Percentiles rank a stretch among this genome's conserved stretches.
phyloP scores from a whole-genome alignment of 2,888 invertebrate genomes.

The Aspidiotus destructor region DNA sequence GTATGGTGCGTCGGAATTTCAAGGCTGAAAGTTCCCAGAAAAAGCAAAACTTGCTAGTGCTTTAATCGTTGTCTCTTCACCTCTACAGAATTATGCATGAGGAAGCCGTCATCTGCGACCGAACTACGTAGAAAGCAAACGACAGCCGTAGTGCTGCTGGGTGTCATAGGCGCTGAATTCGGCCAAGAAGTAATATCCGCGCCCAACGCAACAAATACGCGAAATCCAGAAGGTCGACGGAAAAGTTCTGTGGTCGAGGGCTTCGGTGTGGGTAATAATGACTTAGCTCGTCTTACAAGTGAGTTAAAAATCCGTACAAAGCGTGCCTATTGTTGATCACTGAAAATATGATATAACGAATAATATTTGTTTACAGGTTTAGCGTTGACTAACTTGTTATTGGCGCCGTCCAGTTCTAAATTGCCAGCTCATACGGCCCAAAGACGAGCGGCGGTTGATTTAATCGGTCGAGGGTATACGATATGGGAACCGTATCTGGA shows the following conservation, averaged over 20 bases:
- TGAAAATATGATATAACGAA: neutral
- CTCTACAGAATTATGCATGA: constrained; percentile 46
- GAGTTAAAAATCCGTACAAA: constrained; percentile 36
- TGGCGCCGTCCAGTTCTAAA: constrained; percentile 72
- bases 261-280: constrained; percentile 75
- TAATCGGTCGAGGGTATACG: constrained; percentile 92
- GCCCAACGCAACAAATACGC: constrained; percentile 37
- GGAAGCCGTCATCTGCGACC: constrained; percentile 73
- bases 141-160: constrained; percentile 89
- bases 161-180: constrained; percentile 96
- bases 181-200: constrained; percentile 70
- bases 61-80: no score
- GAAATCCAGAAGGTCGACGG: constrained; percentile 45
- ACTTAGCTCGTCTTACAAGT: constrained; percentile 83
- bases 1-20: no score
- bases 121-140: constrained; percentile 90
- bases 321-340: neutral
- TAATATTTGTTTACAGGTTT: constrained; percentile 49
- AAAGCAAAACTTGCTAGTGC: no score
- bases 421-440: constrained; percentile 88
- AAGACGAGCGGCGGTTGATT: constrained; percentile 89
- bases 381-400: constrained; percentile 82
- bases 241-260: constrained; percentile 82
- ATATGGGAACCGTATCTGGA: constrained; percentile 98
- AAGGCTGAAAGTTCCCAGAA: no score